Evolutionary conservation across 2,113 vertebrate genomes (phyloP).

Genomic region (Potamarius usumacintae): DNA sequence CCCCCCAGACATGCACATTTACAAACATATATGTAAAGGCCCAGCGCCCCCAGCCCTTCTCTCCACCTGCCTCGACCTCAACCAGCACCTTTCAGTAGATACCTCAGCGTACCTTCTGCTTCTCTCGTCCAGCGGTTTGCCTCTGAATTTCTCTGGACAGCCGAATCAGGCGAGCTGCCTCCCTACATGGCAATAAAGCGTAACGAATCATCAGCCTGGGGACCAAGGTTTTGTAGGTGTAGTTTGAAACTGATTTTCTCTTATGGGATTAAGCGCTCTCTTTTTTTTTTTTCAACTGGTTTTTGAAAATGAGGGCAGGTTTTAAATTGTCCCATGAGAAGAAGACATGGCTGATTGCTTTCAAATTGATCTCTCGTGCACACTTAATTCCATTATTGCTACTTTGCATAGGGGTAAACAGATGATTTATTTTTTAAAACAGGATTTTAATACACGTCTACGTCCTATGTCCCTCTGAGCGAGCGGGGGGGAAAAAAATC

Average conservation of each 20-base stretch:
- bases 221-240: slow-evolving; percentile 46
- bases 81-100: slow-evolving; percentile 47
- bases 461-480: slow-evolving; percentile 21
- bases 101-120: slow-evolving; percentile 33
- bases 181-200: slow-evolving; percentile 45
- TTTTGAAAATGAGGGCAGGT: slow-evolving; percentile 22
- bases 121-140: background rate
- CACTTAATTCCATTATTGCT: slow-evolving; percentile 42
- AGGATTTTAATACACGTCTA: slow-evolving; percentile 42
- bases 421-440: slow-evolving; percentile 52
- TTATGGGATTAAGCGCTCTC: slow-evolving; percentile 6
- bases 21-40: background rate
- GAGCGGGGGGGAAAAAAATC: background rate
- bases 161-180: background rate
- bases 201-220: slow-evolving; percentile 36
- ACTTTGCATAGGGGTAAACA: slow-evolving; percentile 35
- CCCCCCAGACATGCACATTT: background rate
- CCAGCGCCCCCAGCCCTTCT: slow-evolving; percentile 14
- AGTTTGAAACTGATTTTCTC: slow-evolving; percentile 32
- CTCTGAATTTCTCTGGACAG: background rate
- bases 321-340: slow-evolving; percentile 17
- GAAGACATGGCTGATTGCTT: slow-evolving; percentile 27
- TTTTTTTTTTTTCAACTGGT: slow-evolving; percentile 22
- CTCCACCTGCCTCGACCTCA: slow-evolving; percentile 21
- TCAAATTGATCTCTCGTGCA: slow-evolving; percentile 23